Conservation (phyloP, 2,113 vertebrate species). For the Gnathonemus longibarbis region DNA sequence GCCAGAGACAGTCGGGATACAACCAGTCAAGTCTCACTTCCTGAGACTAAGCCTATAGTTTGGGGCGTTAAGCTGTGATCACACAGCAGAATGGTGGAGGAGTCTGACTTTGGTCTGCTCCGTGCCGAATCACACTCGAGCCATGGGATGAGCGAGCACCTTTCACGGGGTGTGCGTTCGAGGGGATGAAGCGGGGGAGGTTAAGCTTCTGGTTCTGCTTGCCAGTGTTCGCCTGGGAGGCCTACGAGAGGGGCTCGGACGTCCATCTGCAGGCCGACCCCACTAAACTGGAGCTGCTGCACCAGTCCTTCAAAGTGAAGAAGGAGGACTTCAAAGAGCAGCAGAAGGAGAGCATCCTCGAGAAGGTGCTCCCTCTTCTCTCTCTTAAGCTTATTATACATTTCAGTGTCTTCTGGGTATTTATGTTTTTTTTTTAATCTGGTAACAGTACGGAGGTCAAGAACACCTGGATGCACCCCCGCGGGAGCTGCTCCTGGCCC, state of each 20-base stretch:
- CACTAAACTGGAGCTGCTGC: slow-evolving; percentile 88
- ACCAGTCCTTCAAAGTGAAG: slow-evolving; percentile 93
- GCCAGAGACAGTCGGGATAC: not conserved
- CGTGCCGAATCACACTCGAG: not conserved
- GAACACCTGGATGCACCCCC: slow-evolving; percentile 85
- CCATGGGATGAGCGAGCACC: not conserved
- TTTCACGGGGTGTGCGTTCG: not conserved
- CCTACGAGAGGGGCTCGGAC: slow-evolving; percentile 94
- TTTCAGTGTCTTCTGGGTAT: not conserved
- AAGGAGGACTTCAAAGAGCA: slow-evolving; percentile 94
- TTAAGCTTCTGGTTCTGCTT: slow-evolving; percentile 21
- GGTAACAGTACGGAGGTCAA: slow-evolving; percentile 81
- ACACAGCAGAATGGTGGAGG: not conserved
- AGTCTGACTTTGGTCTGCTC: not conserved
- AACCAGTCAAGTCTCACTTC: not conserved
- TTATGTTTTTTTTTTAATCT: not conserved
- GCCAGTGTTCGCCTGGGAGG: slow-evolving; percentile 96
- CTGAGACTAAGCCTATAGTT: not conserved
- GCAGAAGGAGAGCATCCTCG: slow-evolving; percentile 88
- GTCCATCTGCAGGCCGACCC: slow-evolving; percentile 96
- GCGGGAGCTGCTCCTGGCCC: slow-evolving; percentile 83
- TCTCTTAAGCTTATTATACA: not conserved
- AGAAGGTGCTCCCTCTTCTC: slow-evolving; percentile 64
- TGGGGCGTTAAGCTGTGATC: not conserved
- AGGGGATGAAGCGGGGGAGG: not conserved